Conservation (phyloP, 2,888 invertebrate species). For the Griposia aprilina region DNA sequence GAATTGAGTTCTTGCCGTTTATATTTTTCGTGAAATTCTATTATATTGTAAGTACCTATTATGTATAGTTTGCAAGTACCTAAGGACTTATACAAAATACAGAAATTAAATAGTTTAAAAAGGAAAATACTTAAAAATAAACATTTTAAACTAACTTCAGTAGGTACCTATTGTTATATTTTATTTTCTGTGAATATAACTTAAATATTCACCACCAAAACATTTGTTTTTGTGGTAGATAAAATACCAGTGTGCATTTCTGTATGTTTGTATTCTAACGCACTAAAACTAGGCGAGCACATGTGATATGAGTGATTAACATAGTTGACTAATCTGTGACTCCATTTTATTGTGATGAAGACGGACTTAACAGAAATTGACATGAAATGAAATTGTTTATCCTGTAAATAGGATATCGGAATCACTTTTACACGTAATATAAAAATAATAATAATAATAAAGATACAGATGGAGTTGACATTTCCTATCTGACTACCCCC, state of each 20-base stretch:
- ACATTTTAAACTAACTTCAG: neutral
- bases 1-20: conserved; percentile 66
- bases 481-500: neutral
- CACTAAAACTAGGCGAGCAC: conserved; percentile 70
- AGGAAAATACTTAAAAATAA: neutral
- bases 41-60: conserved; percentile 57
- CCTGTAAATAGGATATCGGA: neutral
- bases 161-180: neutral
- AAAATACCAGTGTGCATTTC: conserved; percentile 52
- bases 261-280: conserved; percentile 53
- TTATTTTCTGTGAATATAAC: neutral
- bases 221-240: conserved; percentile 12
- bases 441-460: neutral
- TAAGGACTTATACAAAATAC: conserved; percentile 44
- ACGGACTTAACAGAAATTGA: neutral
- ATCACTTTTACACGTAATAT: neutral
- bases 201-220: neutral
- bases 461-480: neutral
- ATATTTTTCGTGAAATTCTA: conserved; percentile 58
- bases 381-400: neutral
- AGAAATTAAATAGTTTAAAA: conserved; percentile 1
- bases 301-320: conserved; percentile 69
- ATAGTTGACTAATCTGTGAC: conserved; percentile 23
- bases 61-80: conserved; percentile 61
- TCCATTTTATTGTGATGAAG: conserved; percentile 28